Evolutionary conservation across 2,888 invertebrate species (phyloP), one percentile per base, ranked within the genome.

Genomic region (Phania funesta): DNA sequence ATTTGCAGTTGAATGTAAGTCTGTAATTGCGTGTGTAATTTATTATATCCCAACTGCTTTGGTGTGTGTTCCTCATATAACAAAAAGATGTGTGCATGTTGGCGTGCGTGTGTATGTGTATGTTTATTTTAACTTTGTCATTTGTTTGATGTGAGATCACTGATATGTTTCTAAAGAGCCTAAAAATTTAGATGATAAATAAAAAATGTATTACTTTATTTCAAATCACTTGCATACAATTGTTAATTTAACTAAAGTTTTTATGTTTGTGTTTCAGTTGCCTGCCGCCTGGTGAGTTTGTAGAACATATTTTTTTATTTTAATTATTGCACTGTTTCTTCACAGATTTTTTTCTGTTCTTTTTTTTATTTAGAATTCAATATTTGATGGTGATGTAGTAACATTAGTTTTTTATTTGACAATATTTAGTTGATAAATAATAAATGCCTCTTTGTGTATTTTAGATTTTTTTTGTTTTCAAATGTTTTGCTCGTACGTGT

Each of bases 131-230:
- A n/a, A n/a, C 26, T 58, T 18, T 32, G n/a, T 20, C 5, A 32
- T 44, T 44, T 32, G 46, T 22, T 48, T 46, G 35, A 35, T 60
- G 54, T 64, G 60, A 83, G 52, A 86, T 86, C 86, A 85, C 86
- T 90, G 90, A 90, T 90, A 90, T 90, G 90, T 90, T 88, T 90
- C 90, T 90, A 90, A 89, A 41, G 89, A 90, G 90, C 89, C 90
- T 90, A 90, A 87, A 85, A 75, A 48, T 87, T 73, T 26, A 83
- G 76, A 83, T 79, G 77, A 80, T 60, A 68, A 54, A 18, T 64
- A 41, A 35, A 48, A 67, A 73, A 70, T 52, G 74, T 68, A 32
- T 50, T 29, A 22, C 32, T 73, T 20, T 22, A 22, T 22, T 41
- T n/a, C 16, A 76, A 67, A 76, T 67, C 75, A 41, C 54, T 26